These are phyloP conservation scores for Sarcophaga peregrina DNA, from an alignment of 1,140 invertebrate genomes.

Conservation along the genomic window DNA sequence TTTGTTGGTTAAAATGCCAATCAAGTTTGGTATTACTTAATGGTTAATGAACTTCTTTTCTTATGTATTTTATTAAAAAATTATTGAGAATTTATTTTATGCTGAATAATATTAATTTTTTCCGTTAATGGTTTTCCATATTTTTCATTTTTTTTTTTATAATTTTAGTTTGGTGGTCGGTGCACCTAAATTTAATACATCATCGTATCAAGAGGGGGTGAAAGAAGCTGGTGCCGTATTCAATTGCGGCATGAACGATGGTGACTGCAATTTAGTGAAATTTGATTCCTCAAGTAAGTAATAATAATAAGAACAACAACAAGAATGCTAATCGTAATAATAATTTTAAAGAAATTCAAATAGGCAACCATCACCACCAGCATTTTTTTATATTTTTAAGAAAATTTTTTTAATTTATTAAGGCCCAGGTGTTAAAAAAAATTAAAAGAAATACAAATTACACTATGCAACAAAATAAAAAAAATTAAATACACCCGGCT, in stretches of 20 bases:
- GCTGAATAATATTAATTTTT: not conserved
- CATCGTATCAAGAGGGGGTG: conserved; percentile 70
- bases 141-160: conserved; percentile 49
- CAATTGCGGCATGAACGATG: conserved; percentile 73
- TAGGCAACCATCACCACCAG: too few relatives aligned
- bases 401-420: too few relatives aligned
- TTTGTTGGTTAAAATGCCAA: not conserved
- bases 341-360: not conserved
- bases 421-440: too few relatives aligned
- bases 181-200: conserved; percentile 80
- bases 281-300: conserved; percentile 80
- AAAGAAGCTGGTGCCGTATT: conserved; percentile 80
- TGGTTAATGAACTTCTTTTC: not conserved
- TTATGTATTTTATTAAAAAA: not conserved
- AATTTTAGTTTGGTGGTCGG: conserved; percentile 81
- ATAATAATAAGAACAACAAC: conserved; percentile 8
- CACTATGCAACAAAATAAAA: not conserved
- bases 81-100: not conserved
- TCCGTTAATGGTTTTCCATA: too few relatives aligned
- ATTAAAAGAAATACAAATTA: too few relatives aligned
- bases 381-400: too few relatives aligned
- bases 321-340: not conserved
- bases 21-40: not conserved
- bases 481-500: too few relatives aligned
- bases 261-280: conserved; percentile 74